phyloP scores from a whole-genome alignment of 2,797 vertebrate species.

The Balearica regulorum region DNA sequence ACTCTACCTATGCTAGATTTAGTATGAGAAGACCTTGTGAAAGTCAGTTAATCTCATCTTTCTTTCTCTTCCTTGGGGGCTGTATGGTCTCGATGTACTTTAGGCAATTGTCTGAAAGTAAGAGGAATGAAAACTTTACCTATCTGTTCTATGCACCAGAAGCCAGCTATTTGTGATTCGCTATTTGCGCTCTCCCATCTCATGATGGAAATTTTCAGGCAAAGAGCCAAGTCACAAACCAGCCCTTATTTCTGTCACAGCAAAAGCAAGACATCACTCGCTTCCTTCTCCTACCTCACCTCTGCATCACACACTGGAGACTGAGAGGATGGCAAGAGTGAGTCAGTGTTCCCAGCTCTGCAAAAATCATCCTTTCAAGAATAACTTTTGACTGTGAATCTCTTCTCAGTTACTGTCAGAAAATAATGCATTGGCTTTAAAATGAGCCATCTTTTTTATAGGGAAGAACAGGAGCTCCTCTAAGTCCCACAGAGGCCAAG shows the following conservation, averaged over 20 bases:
- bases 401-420: neutral
- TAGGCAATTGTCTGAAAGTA: neutral
- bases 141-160: neutral
- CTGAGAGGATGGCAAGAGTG: neutral
- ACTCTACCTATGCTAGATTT: neutral
- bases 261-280: neutral
- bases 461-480: neutral
- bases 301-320: neutral
- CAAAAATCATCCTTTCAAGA: neutral
- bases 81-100: neutral
- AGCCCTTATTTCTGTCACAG: neutral
- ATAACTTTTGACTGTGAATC: neutral
- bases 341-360: constrained; percentile 11
- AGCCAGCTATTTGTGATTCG: neutral
- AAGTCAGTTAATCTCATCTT: neutral
- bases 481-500: neutral
- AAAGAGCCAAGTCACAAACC: neutral
- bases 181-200: neutral
- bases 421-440: neutral
- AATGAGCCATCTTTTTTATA: neutral
- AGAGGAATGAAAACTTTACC: neutral
- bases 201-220: neutral
- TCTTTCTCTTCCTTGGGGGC: neutral
- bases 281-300: neutral
- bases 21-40: neutral